Evolutionary conservation across 2,113 vertebrate species (phyloP).

Genomic region (Buteo buteo): DNA sequence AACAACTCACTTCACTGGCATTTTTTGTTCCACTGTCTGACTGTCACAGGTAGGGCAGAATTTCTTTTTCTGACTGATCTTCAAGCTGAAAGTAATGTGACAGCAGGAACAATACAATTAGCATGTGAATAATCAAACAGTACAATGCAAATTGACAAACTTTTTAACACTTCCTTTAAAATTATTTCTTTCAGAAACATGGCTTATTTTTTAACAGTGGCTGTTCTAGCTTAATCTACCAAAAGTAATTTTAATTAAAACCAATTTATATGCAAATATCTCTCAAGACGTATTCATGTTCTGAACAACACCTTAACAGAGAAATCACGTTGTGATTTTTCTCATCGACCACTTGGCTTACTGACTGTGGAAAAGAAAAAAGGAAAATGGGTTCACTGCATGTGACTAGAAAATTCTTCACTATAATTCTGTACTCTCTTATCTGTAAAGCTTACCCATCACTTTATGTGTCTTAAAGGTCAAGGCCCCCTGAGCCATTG

Average conservation of each 20-base stretch:
- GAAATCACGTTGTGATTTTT: background rate
- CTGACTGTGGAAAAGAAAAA: background rate
- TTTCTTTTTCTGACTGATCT: constrained; percentile 65
- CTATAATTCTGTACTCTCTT: background rate
- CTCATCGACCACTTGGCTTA: background rate
- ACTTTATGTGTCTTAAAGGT: background rate
- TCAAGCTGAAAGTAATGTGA: constrained; percentile 62
- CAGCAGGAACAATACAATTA: constrained; percentile 59
- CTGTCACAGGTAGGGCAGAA: constrained; percentile 49
- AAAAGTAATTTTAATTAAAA: background rate
- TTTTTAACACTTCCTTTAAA: background rate
- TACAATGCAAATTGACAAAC: background rate
- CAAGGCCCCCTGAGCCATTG: background rate
- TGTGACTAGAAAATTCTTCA: background rate
- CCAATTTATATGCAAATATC: background rate
- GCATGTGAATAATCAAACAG: constrained; percentile 22
- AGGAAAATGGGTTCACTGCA: background rate
- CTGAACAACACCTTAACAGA: background rate
- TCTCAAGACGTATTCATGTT: background rate
- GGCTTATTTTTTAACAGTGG: background rate
- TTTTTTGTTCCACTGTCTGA: constrained; percentile 65
- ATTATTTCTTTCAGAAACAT: background rate
- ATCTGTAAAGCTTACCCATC: background rate
- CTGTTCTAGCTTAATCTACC: background rate
- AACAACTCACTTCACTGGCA: constrained; percentile 76